phyloP scores from a whole-genome alignment of 2,888 invertebrate species.

The Apamea crenata region DNA sequence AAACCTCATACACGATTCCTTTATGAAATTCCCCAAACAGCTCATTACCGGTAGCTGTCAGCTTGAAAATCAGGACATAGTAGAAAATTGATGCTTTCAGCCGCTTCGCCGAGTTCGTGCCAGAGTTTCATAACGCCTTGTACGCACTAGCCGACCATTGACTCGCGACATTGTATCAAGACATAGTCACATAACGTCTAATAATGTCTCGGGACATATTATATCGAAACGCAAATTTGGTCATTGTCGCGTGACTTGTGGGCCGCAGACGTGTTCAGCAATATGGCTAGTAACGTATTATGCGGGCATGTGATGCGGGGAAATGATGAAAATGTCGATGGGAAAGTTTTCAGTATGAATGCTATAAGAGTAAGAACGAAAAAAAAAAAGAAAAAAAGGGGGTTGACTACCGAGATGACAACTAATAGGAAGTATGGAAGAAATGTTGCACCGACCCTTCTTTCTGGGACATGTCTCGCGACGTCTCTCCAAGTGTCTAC shows the following conservation, averaged over 20 bases:
- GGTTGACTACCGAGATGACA: not conserved
- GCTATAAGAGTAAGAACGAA: no score
- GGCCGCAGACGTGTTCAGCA: not conserved
- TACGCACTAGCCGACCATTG: not conserved
- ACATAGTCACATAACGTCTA: not conserved
- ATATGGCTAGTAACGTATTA: not conserved
- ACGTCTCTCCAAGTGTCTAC: not conserved
- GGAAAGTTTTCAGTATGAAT: not conserved
- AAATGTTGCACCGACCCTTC: not conserved
- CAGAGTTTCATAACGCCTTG: constrained; percentile 27
- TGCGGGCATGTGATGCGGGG: not conserved
- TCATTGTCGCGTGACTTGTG: not conserved
- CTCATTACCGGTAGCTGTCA: constrained; percentile 51
- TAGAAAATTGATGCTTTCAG: constrained; percentile 59
- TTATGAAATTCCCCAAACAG: constrained; percentile 41
- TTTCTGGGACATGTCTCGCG: not conserved
- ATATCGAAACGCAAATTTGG: not conserved
- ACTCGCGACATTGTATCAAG: not conserved
- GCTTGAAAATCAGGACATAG: constrained; percentile 44
- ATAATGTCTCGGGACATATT: not conserved
- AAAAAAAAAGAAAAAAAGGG: no score
- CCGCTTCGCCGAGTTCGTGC: constrained; percentile 8
- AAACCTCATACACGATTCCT: constrained; percentile 27
- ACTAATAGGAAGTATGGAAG: no score
- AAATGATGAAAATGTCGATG: not conserved